A percentile compares a stretch with the other conserved stretches of the same genome.
phyloP scores from a whole-genome alignment of 1,140 invertebrate genomes.

The Trichoplusia ni region DNA sequence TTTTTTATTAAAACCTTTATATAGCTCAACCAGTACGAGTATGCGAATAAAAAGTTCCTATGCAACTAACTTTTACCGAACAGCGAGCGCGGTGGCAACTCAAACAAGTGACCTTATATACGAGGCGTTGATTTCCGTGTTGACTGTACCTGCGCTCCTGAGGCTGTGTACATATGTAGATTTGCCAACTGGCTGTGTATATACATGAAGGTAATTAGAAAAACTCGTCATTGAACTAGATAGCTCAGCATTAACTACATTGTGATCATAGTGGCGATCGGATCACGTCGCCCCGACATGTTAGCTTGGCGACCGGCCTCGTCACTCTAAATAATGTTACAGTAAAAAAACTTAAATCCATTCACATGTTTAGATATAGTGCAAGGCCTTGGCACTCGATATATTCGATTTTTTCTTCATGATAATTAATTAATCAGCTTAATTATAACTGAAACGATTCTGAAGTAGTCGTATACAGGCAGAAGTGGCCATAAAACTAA shows the following conservation, averaged over 20 bases:
- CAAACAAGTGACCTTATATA: constrained; percentile 39
- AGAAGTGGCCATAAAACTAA: no score
- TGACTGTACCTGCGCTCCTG: background rate
- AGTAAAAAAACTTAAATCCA: no score
- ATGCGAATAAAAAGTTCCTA: background rate
- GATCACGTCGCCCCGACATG: constrained; percentile 2
- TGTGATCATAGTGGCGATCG: background rate
- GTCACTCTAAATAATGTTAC: background rate
- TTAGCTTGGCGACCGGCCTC: background rate
- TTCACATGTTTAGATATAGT: background rate
- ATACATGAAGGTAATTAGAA: constrained; percentile 25
- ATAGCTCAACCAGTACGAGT: no score
- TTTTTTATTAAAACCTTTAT: no score
- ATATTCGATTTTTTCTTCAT: no score
- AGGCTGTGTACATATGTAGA: background rate
- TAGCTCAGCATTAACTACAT: constrained; percentile 9
- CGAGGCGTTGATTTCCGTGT: constrained; percentile 33
- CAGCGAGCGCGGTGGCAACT: background rate
- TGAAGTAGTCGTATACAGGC: no score
- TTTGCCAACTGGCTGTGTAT: background rate
- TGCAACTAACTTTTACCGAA: constrained; percentile 2
- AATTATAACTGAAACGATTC: no score
- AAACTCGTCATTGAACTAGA: constrained; percentile 29
- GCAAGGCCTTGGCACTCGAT: no score
- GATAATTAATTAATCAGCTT: no score